Base-by-base conservation (phyloP, 2,797 vertebrate species). In the Acanthurus lineatus region DNA sequence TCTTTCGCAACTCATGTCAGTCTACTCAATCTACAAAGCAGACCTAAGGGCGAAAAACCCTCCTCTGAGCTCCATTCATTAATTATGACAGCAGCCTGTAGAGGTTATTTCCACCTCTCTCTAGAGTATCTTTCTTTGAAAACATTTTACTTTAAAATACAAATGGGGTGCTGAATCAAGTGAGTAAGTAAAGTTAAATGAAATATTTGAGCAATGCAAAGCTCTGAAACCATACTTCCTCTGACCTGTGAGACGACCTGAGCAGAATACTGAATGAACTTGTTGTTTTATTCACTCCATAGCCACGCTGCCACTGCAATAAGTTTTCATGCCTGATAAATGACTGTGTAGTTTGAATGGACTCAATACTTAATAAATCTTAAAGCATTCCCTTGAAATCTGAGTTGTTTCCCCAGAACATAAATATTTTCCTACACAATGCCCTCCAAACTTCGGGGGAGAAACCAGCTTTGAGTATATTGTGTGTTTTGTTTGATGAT, bases 281-380 rank as follows among this genome's bases (percentile, higher is more conserved):
- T 67, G 72, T 68, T 83, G 81, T 86, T 87, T 91, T 87, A 91
- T 92, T 87, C 85, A 89, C 85, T 89, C 51, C 76, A 63, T 66
- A 73, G 73, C 77, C 9, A n/a, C 28, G 75, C 62, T 51, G 54
- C 72, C 12, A 66, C 70, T 20, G 82, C 75, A 59, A 47, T 65
- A 81, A 54, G 68, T 89, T 83, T 78, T 60, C 77, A 64, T 82
- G 54, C 60, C 64, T 86, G 79, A 91, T 91, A 81, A 89, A 92
- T 91, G 77, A 84, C 86, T 52, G n/a, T 65, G 59, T 66, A 60
- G 77, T 86, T 85, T 91, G 60, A 91, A 90, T 82, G 77, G 79
- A 89, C 84, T 91, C 79, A 58, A 74, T 77, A 86, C 86, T 87
- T 85, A 85, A 93, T 92, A 90, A 85, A 92, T 89, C 88, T 77